These are phyloP conservation scores for Drosophila truncata DNA, from an alignment of 1,140 invertebrate species.

Conservation along the genomic window DNA sequence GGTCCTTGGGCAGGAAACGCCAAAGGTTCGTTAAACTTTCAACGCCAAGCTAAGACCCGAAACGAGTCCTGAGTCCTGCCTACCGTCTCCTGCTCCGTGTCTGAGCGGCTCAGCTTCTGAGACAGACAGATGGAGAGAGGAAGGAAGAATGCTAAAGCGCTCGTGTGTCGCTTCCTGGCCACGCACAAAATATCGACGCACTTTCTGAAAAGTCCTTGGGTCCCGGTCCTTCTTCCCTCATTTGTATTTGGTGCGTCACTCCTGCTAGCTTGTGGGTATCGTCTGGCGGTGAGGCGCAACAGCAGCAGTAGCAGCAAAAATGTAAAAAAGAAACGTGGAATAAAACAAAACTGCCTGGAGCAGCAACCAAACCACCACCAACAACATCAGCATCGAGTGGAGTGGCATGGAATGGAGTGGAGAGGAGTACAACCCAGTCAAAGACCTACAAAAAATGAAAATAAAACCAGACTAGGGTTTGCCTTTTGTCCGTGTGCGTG, in stretches of 20 bases:
- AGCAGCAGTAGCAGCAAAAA: slow-evolving; percentile 42
- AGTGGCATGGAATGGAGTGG: slow-evolving; percentile 15
- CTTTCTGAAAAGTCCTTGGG: slow-evolving; percentile 73
- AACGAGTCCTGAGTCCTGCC: slow-evolving; percentile 47
- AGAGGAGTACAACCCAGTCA: slow-evolving; percentile 30
- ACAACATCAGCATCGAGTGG: slow-evolving; percentile 38
- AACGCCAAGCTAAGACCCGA: slow-evolving; percentile 30
- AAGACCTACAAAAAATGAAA: slow-evolving; percentile 42
- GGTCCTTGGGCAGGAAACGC: slow-evolving; percentile 68
- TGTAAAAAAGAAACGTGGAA: slow-evolving; percentile 49
- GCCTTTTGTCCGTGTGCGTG: slow-evolving; percentile 37
- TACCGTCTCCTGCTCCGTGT: slow-evolving; percentile 12
- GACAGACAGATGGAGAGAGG: background rate
- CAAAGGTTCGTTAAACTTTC: slow-evolving; percentile 79
- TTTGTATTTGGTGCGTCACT: slow-evolving; percentile 73
- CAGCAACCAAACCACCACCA: slow-evolving; percentile 61
- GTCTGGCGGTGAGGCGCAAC: slow-evolving; percentile 73
- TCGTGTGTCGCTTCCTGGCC: slow-evolving; percentile 73
- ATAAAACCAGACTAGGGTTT: slow-evolving; percentile 31
- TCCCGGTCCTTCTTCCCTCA: slow-evolving; percentile 51
- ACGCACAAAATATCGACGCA: slow-evolving; percentile 83
- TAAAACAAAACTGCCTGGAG: slow-evolving; percentile 54
- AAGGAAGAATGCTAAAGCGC: slow-evolving; percentile 1
- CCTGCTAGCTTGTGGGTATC: slow-evolving; percentile 72
- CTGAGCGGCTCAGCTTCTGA: slow-evolving; percentile 60